These are phyloP conservation scores for Podarcis muralis DNA, from an alignment of 2,113 vertebrate species.

Conservation along the genomic window DNA sequence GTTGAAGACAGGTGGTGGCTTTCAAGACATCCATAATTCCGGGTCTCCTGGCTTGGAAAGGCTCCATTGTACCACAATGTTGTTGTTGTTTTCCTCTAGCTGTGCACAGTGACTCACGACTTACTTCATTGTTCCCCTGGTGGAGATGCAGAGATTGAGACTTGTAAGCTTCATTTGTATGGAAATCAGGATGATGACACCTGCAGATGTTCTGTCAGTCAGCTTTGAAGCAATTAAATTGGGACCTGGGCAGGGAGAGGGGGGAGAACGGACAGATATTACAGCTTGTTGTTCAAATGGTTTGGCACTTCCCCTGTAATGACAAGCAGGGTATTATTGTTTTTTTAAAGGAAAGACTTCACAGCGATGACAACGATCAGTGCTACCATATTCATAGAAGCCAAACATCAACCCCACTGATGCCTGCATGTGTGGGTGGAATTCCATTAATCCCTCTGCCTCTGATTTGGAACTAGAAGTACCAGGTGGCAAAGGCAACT, in stretches of 20 bases:
- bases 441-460: not conserved
- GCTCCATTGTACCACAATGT: constrained; percentile 23
- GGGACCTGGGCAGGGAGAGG: constrained; percentile 8
- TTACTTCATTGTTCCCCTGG: constrained; percentile 51
- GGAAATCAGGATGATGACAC: constrained; percentile 44
- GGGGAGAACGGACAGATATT: constrained; percentile 15
- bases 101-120: constrained; percentile 10
- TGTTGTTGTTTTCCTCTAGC: constrained; percentile 13
- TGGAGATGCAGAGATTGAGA: constrained; percentile 45
- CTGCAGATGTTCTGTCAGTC: constrained; percentile 40
- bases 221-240: constrained; percentile 59
- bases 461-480: not conserved
- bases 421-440: not conserved
- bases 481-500: not conserved
- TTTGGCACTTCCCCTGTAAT: not conserved
- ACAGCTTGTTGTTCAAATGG: constrained; percentile 21
- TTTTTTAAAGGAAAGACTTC: constrained; percentile 6
- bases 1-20: constrained; percentile 40
- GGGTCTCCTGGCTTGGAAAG: constrained; percentile 32
- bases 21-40: not conserved
- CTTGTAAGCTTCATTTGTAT: constrained; percentile 41
- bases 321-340: not conserved
- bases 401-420: not conserved
- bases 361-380: not conserved
- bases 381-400: constrained; percentile 2